Percentiles rank a stretch among this genome's conserved stretches.
Conservation (phyloP, 2,113 vertebrate species). For the Alligator mississippiensis region DNA sequence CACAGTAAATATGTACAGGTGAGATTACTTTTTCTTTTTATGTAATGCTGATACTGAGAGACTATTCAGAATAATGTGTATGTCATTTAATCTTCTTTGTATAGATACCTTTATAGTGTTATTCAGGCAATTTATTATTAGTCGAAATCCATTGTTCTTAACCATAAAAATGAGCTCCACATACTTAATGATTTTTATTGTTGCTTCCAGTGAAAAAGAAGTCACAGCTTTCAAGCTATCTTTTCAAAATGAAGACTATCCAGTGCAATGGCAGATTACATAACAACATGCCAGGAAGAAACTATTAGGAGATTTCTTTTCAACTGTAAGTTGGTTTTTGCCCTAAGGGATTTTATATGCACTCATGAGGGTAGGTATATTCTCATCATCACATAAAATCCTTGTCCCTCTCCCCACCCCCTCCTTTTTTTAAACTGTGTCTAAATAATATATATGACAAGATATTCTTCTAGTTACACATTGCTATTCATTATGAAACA, state of each 20-base stretch:
- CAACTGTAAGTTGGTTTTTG: neutral
- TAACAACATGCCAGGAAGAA: neutral
- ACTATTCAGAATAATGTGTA: constrained; percentile 8
- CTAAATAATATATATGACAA: neutral
- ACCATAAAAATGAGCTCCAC: neutral
- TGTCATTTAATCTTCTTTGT: neutral
- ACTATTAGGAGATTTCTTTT: neutral
- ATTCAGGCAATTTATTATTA: neutral
- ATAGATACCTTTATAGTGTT: neutral
- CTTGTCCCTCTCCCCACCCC: neutral
- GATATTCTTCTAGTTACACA: neutral
- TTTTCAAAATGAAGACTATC: neutral
- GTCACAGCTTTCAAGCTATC: neutral
- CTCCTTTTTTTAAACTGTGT: fast-evolving
- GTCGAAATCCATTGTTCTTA: neutral
- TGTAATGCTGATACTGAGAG: neutral
- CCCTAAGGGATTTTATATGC: neutral
- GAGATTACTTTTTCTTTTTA: neutral
- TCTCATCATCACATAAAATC: neutral
- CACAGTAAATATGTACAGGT: neutral
- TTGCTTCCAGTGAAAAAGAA: neutral
- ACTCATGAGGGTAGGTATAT: neutral
- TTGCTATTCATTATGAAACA: neutral
- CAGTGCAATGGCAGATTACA: neutral
- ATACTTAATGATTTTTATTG: fast-evolving